Evolutionary conservation across 2,113 vertebrate genomes (phyloP).

Genomic region (Gallinago media): DNA sequence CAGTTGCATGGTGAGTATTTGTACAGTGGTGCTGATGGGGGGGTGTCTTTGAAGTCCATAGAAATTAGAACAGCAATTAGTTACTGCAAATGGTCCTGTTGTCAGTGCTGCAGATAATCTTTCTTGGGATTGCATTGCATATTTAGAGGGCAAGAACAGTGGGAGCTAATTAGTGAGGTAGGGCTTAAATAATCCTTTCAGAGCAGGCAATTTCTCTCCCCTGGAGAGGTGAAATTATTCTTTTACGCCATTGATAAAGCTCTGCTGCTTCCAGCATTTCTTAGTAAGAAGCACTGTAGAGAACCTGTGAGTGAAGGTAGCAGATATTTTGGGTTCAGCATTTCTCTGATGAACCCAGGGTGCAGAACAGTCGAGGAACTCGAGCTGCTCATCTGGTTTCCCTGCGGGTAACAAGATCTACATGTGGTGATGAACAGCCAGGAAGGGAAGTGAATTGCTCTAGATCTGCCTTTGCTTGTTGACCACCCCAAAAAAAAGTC

Average conservation of each 20-base stretch:
- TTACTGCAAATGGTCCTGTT: not conserved
- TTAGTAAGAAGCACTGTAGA: not conserved
- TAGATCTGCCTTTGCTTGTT: not conserved
- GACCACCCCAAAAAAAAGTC: not conserved
- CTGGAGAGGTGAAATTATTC: not conserved
- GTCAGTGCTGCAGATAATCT: not conserved
- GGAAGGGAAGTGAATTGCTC: not conserved
- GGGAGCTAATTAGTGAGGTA: constrained; percentile 10
- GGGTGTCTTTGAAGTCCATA: constrained; percentile 36
- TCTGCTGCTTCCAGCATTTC: not conserved
- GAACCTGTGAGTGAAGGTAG: not conserved
- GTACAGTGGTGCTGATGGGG: not conserved
- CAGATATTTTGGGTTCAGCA: not conserved
- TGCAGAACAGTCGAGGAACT: not conserved
- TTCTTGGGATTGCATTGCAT: not conserved
- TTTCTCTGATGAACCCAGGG: not conserved
- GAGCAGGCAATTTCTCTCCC: not conserved
- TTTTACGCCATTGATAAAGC: not conserved
- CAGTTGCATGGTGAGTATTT: not conserved
- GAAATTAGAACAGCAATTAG: constrained; percentile 40
- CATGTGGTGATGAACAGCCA: not conserved
- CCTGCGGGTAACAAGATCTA: not conserved
- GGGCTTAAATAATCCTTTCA: not conserved
- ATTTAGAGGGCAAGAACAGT: not conserved
- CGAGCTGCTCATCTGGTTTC: not conserved